Evolutionary conservation across 2,797 vertebrate species (phyloP), one percentile per base, ranked within the genome.

Genomic region (Vespertilio murinus): DNA sequence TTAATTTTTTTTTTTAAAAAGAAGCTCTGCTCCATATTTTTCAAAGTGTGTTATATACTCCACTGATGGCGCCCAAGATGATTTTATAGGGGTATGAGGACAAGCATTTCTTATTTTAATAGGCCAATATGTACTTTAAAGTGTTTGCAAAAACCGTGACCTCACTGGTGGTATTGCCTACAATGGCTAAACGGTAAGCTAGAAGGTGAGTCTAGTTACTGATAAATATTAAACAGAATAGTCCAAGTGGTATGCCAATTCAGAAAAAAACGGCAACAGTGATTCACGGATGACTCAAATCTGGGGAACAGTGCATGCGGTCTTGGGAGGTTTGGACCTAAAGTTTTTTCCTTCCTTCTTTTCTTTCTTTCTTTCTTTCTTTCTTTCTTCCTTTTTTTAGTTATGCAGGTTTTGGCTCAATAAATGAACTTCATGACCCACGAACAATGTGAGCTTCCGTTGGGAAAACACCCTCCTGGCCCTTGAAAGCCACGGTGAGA

Each of bases 41-140:
- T 88, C 67, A 16, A 47, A 87, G 28, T 35, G 23, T 52, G 52
- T 40, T n/a, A 23, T 3, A 45, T 18, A 38, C 18, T 52, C 38
- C 74, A 59, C 30, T 40, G 30, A 20, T 4, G 40, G 30, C 23
- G 20, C 8, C 8, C 28, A 59, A 12, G 81, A 59, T 40, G 23
- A n/a, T 28, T 35, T 69, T 42, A 81, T 69, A 38, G n/a, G n/a
- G 18, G 14, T 25, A n/a, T 3, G 35, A 73, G 45, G 4, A 33
- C 17, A 10, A 77, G 35, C 17, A 35, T 56, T 83, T 78, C 35
- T 91, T 35, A 69, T 82, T 85, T 84, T 80, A 61, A 88, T 67
- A 59, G 30, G 17, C 89, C 33, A 33, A 54, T 71, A 69, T 91
- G 90, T 88, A 54, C 42, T 87, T 94, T 59, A 59, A 94, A 73